These are phyloP conservation scores for Cervus canadensis DNA, from an alignment of 2,113 vertebrate species.

Conservation along the genomic window DNA sequence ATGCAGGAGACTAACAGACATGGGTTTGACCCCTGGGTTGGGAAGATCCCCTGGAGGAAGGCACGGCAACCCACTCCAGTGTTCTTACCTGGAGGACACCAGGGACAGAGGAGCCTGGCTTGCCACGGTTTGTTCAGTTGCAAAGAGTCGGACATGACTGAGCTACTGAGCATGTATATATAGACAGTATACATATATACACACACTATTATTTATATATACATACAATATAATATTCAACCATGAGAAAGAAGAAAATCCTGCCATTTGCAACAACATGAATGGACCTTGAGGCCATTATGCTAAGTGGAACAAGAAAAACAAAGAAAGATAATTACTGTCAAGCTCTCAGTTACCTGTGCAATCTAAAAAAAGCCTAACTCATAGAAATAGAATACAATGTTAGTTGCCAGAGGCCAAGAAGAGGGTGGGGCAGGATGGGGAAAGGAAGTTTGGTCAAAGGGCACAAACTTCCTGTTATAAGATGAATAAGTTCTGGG, in stretches of 20 bases:
- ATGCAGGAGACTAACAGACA: background rate
- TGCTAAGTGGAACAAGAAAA: background rate
- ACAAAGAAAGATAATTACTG: background rate
- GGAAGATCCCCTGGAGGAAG: background rate
- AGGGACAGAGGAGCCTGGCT: background rate
- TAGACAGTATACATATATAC: background rate
- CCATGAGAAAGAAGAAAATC: background rate
- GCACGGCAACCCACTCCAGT: background rate
- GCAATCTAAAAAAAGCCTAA: background rate
- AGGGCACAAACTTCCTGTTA: background rate
- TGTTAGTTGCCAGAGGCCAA: background rate
- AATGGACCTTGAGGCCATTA: background rate
- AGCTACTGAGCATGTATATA: background rate
- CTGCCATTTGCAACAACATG: background rate
- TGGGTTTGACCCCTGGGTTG: background rate
- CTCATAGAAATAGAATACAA: background rate
- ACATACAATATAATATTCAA: background rate
- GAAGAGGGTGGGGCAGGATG: background rate
- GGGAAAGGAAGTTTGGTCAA: background rate
- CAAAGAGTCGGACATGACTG: background rate
- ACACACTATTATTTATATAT: background rate
- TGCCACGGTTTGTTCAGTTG: background rate
- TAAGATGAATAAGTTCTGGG: background rate
- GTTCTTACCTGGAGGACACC: background rate
- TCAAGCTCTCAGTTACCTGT: background rate